Evolutionary conservation across 2,113 vertebrate species (phyloP).

Genomic region (Tragelaphus scriptus): DNA sequence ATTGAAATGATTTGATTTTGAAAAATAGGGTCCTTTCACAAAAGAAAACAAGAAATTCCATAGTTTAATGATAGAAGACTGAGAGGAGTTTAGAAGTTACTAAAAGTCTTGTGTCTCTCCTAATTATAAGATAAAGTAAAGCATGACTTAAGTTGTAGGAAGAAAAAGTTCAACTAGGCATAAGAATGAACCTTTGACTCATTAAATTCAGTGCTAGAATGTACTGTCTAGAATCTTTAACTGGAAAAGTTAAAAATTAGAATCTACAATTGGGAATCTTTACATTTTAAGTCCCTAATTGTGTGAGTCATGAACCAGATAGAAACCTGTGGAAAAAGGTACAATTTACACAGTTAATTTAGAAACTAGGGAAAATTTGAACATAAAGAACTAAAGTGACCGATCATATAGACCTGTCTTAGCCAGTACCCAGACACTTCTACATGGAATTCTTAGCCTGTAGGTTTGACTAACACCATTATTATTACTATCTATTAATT

Average conservation of each 20-base stretch:
- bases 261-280: background rate
- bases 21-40: background rate
- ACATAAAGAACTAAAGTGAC: background rate
- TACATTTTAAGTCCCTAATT: background rate
- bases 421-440: background rate
- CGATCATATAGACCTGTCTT: background rate
- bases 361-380: background rate
- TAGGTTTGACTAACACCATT: background rate
- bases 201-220: background rate
- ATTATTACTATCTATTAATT: background rate
- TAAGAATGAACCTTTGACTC: background rate
- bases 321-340: background rate
- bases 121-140: background rate
- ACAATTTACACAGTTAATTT: background rate
- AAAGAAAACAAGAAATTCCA: background rate
- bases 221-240: background rate
- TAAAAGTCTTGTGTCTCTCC: background rate
- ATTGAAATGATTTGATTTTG: background rate
- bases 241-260: background rate
- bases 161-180: background rate
- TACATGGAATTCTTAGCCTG: fast-evolving
- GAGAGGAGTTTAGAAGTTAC: background rate
- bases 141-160: background rate
- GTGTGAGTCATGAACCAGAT: background rate
- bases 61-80: background rate